A percentile compares a stretch with the other conserved stretches of the same genome.
phyloP scores from a whole-genome alignment of 2,797 vertebrate genomes.

The Discoglossus pictus region DNA sequence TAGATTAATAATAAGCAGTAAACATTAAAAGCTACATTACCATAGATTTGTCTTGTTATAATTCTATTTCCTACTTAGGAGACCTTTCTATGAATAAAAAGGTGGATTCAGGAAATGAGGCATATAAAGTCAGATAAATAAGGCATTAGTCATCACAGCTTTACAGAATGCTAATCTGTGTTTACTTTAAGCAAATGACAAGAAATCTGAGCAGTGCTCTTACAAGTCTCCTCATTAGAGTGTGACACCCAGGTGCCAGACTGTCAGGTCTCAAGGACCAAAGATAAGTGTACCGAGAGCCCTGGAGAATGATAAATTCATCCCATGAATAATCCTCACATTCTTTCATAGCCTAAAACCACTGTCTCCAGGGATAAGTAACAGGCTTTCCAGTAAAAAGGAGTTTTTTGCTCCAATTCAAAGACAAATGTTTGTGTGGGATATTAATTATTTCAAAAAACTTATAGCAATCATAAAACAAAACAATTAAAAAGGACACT shows the following conservation, averaged over 20 bases:
- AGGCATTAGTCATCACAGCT: slow-evolving; percentile 30
- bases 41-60: slow-evolving; percentile 15
- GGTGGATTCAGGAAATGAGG: slow-evolving; percentile 36
- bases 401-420: too few species aligned
- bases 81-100: slow-evolving; percentile 35
- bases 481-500: too few species aligned
- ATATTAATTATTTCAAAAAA: too few species aligned
- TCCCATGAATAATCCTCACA: neutral
- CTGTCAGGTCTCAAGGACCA: slow-evolving; percentile 2
- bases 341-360: neutral
- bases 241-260: slow-evolving; percentile 29
- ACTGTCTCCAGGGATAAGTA: too few species aligned
- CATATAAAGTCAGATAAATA: slow-evolving; percentile 35
- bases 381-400: too few species aligned
- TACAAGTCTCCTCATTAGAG: slow-evolving; percentile 30
- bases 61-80: slow-evolving; percentile 38
- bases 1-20: too few species aligned
- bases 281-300: neutral
- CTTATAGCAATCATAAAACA: too few species aligned
- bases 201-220: slow-evolving; percentile 24
- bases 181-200: slow-evolving; percentile 43
- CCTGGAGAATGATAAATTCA: neutral
- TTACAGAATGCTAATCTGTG: slow-evolving; percentile 35
- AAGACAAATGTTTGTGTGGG: too few species aligned
- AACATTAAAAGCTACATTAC: too few species aligned